Evolutionary conservation across 2,888 invertebrate species (phyloP), one percentile per base, ranked within the genome.

Genomic region (Xestoiulus laeticollis): DNA sequence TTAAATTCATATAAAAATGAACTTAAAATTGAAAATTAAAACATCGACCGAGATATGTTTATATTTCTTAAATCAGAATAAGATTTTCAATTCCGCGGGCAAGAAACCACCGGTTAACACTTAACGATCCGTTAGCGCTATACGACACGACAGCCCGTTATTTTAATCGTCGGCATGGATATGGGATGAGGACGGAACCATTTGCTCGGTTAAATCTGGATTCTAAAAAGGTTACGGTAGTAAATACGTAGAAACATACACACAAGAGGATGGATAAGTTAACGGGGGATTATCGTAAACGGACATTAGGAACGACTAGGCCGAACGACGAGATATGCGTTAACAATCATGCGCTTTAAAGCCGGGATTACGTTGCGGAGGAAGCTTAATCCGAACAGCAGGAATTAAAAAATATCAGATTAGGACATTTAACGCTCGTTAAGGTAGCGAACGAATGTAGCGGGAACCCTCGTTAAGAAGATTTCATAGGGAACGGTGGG

Each of bases 131-230:
- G n/a, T 59, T n/a, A 16, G n/a, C n/a, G 19, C n/a, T 19, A 59
- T 59, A 59, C 14, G 59, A n/a, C n/a, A n/a, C n/a, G n/a, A n/a
- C n/a, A n/a, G 19, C 12, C 12, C 48, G 14, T n/a, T n/a, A n/a
- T n/a, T 3, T 59, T n/a, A n/a, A 48, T n/a, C n/a, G 19, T 59
- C 59, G 6, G 59, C 59, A 59, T n/a, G 5, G 59, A 59, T 59
- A 59, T n/a, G 19, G 59, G n/a, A n/a, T 14, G n/a, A n/a, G 59
- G 59, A 59, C 59, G 59, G 59, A 59, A 59, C 59, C 59, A 59
- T 59, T 59, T 59, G 10, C n/a, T n/a, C n/a, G 59, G n/a, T 59
- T 48, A 48, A 48, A 48, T 12, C 1, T 16, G 48, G 48, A 4
- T 48, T 59, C 59, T 59, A 59, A 59, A 59, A 59, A n/a, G 59